phyloP scores from a whole-genome alignment of 2,888 invertebrate species.

The Embidobia sp. region DNA sequence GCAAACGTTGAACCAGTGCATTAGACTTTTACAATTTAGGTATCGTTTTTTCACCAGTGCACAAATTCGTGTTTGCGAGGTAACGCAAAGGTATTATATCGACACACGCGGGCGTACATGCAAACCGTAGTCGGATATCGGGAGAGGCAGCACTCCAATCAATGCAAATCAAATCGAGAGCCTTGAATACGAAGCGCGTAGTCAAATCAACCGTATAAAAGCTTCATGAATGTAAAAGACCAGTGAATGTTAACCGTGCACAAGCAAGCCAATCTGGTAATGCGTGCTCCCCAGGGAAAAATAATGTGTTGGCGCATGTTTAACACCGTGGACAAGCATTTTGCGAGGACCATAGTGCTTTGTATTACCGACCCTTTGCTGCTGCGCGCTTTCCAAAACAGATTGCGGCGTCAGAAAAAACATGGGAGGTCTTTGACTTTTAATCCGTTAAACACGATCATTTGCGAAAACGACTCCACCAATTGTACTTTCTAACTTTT shows the following conservation, averaged over 20 bases:
- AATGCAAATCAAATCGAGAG: conserved; percentile 81
- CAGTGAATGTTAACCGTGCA: conserved; percentile 75
- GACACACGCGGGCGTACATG: conserved; percentile 31
- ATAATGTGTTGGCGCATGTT: conserved; percentile 67
- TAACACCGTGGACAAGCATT: conserved; percentile 66
- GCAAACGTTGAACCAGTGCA: conserved; percentile 32
- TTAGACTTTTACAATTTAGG: conserved; percentile 48
- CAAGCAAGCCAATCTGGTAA: conserved; percentile 79
- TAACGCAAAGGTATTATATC: conserved; percentile 48
- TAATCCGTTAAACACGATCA: conserved; percentile 27
- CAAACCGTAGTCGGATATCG: conserved; percentile 54
- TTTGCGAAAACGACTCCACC: conserved; percentile 3
- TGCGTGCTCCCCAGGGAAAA: conserved; percentile 73
- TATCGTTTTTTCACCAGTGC: conserved; percentile 25
- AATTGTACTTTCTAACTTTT: conserved; percentile 12
- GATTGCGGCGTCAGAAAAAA: conserved; percentile 53
- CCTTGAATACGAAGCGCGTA: conserved; percentile 77
- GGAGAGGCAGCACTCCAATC: conserved; percentile 78
- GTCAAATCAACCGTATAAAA: conserved; percentile 80
- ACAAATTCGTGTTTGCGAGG: conserved; percentile 44
- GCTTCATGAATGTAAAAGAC: conserved; percentile 81
- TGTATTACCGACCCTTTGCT: conserved; percentile 55
- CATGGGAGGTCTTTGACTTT: conserved; percentile 38
- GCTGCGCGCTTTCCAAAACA: conserved; percentile 37
- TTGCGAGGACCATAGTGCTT: conserved; percentile 51